A percentile compares a stretch with the other conserved stretches of the same genome.
phyloP scores from a whole-genome alignment of 2,888 invertebrate species.

The Sialis fuliginosa region DNA sequence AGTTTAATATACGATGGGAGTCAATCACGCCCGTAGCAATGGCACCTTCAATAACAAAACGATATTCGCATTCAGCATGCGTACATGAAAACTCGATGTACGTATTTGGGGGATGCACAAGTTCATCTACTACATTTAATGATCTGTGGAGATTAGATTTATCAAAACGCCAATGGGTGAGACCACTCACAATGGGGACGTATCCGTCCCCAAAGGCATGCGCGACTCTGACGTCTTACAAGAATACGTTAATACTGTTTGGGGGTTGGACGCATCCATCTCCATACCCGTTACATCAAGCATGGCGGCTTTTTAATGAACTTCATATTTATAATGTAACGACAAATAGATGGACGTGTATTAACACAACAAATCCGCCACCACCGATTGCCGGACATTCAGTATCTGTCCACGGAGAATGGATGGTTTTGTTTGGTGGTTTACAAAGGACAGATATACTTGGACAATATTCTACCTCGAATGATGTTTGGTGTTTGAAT shows the following conservation, averaged over 20 bases:
- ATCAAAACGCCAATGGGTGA: conserved; percentile 66
- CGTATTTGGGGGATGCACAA: conserved; percentile 91
- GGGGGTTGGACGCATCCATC: conserved; percentile 94
- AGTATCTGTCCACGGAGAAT: conserved; percentile 63
- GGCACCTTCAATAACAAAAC: conserved; percentile 65
- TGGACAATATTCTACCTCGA: conserved; percentile 35
- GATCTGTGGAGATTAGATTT: conserved; percentile 91
- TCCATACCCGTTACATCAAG: conserved; percentile 65
- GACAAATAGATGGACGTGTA: conserved; percentile 61
- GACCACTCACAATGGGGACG: conserved; percentile 65
- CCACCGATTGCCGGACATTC: conserved; percentile 87
- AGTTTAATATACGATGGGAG: conserved; percentile 62
- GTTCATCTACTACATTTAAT: conserved; percentile 87
- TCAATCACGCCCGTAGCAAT: conserved; percentile 36
- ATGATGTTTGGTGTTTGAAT: conserved; percentile 81
- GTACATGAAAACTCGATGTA: conserved; percentile 75
- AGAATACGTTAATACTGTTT: conserved; percentile 61
- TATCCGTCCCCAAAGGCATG: conserved; percentile 95
- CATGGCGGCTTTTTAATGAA: conserved; percentile 80
- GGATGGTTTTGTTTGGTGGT: conserved; percentile 61
- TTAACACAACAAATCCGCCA: conserved; percentile 41
- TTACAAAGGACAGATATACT: conserved; percentile 21
- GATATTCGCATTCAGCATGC: conserved; percentile 85
- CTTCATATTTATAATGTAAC: conserved; percentile 72
- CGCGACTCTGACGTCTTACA: conserved; percentile 78